Conservation (phyloP, 2,888 invertebrate genomes). For the Ormia ochracea region DNA sequence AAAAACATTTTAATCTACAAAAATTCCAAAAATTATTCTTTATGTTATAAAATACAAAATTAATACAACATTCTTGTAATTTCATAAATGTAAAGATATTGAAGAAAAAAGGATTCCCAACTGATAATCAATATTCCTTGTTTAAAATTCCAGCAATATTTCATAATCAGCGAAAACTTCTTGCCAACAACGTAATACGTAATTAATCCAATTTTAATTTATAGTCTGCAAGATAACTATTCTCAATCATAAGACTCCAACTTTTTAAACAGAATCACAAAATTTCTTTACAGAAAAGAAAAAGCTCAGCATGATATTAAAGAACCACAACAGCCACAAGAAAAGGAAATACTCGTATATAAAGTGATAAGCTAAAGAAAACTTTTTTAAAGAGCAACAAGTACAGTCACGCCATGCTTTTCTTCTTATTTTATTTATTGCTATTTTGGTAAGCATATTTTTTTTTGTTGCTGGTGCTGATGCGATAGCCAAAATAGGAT, state of each 20-base stretch:
- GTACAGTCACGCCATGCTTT: constrained; percentile 38
- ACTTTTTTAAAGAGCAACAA: constrained; percentile 15
- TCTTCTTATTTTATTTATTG: constrained; percentile 26
- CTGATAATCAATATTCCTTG: no score
- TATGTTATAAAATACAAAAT: no score
- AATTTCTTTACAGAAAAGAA: neutral
- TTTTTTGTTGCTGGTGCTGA: neutral
- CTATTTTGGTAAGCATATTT: constrained; percentile 27
- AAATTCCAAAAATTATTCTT: no score
- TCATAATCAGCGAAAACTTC: neutral
- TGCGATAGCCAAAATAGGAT: constrained; percentile 39
- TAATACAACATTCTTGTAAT: no score
- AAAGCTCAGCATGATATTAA: neutral
- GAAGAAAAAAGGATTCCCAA: no score
- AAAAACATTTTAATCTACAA: no score
- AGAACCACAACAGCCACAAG: neutral
- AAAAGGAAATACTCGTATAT: no score
- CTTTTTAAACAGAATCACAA: neutral
- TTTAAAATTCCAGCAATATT: no score
- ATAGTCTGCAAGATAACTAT: neutral
- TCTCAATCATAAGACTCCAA: neutral
- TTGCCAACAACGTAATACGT: neutral
- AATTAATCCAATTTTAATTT: neutral
- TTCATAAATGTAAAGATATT: no score
- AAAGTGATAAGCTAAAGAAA: neutral